phyloP scores from a whole-genome alignment of 2,888 invertebrate genomes.

The Drosophila borealis region DNA sequence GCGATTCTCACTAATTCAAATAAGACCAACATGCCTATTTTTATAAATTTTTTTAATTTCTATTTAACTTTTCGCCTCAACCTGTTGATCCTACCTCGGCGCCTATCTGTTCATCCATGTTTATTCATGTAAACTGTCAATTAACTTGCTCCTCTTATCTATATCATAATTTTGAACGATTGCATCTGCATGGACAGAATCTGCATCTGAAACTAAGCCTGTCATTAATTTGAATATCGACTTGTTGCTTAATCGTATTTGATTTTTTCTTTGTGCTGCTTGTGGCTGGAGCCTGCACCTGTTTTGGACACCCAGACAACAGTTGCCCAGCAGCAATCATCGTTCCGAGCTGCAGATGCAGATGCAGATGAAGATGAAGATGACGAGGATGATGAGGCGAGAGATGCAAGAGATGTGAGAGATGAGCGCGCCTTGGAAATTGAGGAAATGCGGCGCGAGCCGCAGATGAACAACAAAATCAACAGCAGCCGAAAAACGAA shows the following conservation, averaged over 20 bases:
- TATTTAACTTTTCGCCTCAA: not conserved
- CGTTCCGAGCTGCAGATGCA: not conserved
- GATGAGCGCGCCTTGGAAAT: slow-evolving; percentile 67
- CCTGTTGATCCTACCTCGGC: not conserved
- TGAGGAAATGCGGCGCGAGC: slow-evolving; percentile 66
- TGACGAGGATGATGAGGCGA: slow-evolving; percentile 15
- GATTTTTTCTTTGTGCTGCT: not conserved
- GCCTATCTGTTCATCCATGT: not conserved
- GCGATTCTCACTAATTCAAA: no score
- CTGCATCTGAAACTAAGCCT: slow-evolving; percentile 7
- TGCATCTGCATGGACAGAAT: slow-evolving; percentile 23
- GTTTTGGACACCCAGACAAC: slow-evolving; percentile 31
- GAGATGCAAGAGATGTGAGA: slow-evolving; percentile 36
- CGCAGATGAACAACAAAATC: slow-evolving; percentile 51
- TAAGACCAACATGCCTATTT: no score
- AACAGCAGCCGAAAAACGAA: slow-evolving; percentile 43
- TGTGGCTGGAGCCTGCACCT: slow-evolving; percentile 39
- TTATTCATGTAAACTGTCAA: slow-evolving; percentile 4
- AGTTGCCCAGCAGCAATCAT: slow-evolving; percentile 17
- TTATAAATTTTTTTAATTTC: not conserved
- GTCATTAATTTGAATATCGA: slow-evolving; percentile 15
- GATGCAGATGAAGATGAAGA: slow-evolving; percentile 5
- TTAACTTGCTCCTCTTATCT: slow-evolving; percentile 12
- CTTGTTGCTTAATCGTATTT: slow-evolving; percentile 34
- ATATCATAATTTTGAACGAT: slow-evolving; percentile 16